phyloP scores from a whole-genome alignment of 1,140 invertebrate species.

The Drosophila simulans region DNA sequence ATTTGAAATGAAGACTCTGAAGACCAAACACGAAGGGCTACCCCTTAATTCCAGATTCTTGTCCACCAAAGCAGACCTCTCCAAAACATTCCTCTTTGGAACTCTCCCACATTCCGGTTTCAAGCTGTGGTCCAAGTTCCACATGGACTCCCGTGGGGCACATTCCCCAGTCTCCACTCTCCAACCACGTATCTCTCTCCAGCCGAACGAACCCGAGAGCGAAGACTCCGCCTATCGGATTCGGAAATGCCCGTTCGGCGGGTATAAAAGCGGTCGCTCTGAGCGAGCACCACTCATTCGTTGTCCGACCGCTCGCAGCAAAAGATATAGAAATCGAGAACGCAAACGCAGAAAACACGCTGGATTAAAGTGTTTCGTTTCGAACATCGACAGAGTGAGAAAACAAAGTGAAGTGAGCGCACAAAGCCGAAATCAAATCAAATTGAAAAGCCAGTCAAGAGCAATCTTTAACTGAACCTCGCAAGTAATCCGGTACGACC shows the following conservation, averaged over 20 bases:
- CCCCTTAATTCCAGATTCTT: not conserved
- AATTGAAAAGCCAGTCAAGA: constrained; percentile 18
- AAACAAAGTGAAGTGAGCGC: constrained; percentile 41
- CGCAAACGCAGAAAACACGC: constrained; percentile 52
- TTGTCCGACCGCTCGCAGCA: not conserved
- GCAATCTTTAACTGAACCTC: constrained; percentile 33
- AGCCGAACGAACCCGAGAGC: constrained; percentile 8
- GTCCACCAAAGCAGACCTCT: not conserved
- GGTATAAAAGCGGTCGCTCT: constrained; percentile 21
- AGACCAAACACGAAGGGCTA: not conserved
- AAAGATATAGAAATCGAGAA: constrained; percentile 31
- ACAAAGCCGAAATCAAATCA: constrained; percentile 52
- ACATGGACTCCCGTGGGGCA: not conserved
- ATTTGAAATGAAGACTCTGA: not conserved
- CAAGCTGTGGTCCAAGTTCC: not conserved
- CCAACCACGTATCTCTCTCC: constrained; percentile 5
- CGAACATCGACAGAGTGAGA: constrained; percentile 33
- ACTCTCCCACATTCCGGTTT: constrained; percentile 15
- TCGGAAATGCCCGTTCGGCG: not conserved
- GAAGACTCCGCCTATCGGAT: constrained; percentile 24
- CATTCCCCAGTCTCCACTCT: constrained; percentile 2
- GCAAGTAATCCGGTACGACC: constrained; percentile 73
- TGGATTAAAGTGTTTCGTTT: constrained; percentile 74
- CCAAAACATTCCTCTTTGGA: not conserved
- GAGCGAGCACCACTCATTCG: constrained; percentile 11